Base-by-base conservation (phyloP, 2,888 invertebrate genomes). In the Pilophorus perplexus region DNA sequence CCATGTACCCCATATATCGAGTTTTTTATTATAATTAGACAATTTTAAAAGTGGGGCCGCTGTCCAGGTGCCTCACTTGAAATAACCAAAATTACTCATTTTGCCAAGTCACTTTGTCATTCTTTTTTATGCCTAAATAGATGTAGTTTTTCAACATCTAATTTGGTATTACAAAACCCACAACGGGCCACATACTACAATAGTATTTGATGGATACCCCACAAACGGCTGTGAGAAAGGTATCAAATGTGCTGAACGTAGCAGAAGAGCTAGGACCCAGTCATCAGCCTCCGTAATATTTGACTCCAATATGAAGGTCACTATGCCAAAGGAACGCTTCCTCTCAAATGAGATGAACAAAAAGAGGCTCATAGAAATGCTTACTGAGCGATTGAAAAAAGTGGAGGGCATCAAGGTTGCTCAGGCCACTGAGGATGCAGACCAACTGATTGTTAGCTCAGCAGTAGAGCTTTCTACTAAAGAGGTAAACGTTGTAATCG, bases 181-280 rank as follows among this genome's bases (percentile, higher is more conserved):
- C 16, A 27, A 16, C 10, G 14, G 52, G 10, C 14, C 40, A 18
- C 14, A 55, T n/a, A 6, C 16, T 20, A 23, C 23, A 18, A 16
- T 22, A 3, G 57, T 57, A n/a, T 57, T 57, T 40, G 57, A 57
- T 40, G 57, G 37, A 22, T 57, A 57, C 40, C 57, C 57, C 18
- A 20, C n/a, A 57, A 8, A 20, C 8, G 14, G 46, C 18, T 38
- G 22, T 22, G 14, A 57, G n/a, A 22, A 22, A 38, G 14, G 23
- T 12, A 57, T 20, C 8, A 40, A 57, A 22, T 38, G 20, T 18
- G 57, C 37, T 38, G 57, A 57, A 14, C 33, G 57, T 6, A 5
- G 3, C 16, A 3, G 57, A 3, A 3, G 57, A 3, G 2, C 37
- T 8, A 2, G 38, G 27, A 55, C 3, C 3, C 14, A 5, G 10